A percentile compares a stretch with the other conserved stretches of the same genome.
phyloP scores from a whole-genome alignment of 2,797 vertebrate genomes.

The Oryzias dopingdopingensis region DNA sequence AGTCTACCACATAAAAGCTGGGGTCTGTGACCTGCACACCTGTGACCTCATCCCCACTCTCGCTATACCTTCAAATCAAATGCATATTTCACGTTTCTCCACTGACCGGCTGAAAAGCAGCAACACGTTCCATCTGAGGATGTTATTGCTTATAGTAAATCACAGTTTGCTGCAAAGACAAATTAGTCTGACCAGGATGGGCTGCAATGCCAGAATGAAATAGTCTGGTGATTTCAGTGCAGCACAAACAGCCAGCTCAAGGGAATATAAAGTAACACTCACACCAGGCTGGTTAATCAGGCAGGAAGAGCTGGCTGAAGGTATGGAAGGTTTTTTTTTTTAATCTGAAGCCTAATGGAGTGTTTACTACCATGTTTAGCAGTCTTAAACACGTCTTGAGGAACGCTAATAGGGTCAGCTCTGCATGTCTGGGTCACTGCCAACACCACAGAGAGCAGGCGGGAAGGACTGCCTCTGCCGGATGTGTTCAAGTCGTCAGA shows the following conservation, averaged over 20 bases:
- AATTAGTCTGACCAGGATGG: constrained; percentile 34
- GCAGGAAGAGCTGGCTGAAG: constrained; percentile 10
- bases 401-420: constrained; percentile 70
- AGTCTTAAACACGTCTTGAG: constrained; percentile 74
- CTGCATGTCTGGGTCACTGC: constrained; percentile 69
- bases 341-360: constrained; percentile 60
- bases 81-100: constrained; percentile 71
- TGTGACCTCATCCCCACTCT: constrained; percentile 37
- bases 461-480: constrained; percentile 34
- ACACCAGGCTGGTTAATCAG: constrained; percentile 21
- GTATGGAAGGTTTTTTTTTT: constrained; percentile 23
- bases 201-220: constrained; percentile 35
- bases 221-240: constrained; percentile 34
- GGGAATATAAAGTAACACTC: constrained; percentile 19
- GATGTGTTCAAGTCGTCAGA: constrained; percentile 48
- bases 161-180: constrained; percentile 46
- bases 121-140: constrained; percentile 32
- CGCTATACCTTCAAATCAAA: constrained; percentile 60
- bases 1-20: constrained; percentile 54
- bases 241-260: constrained; percentile 22
- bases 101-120: constrained; percentile 46
- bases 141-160: constrained; percentile 70
- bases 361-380: constrained; percentile 71
- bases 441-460: constrained; percentile 42
- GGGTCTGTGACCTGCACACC: constrained; percentile 58